Conservation (phyloP, 1,140 invertebrate genomes). For the Orius insidiosus region DNA sequence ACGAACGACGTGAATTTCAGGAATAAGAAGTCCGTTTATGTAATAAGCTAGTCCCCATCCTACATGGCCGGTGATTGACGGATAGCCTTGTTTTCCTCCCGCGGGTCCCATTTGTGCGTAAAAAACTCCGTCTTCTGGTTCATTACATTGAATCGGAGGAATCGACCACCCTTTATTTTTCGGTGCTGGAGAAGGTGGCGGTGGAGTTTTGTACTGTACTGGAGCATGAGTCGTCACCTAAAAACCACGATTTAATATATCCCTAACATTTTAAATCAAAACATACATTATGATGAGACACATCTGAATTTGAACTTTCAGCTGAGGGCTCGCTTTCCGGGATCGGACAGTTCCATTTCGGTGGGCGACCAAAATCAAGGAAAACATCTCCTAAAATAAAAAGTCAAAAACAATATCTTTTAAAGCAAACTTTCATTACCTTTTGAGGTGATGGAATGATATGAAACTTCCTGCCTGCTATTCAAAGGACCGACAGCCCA, state of each 20-base stretch:
- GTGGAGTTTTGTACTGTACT: conserved; percentile 25
- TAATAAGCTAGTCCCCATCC: conserved; percentile 91
- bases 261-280: too few species aligned
- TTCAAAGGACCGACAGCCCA: conserved; percentile 84
- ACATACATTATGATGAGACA: too few species aligned
- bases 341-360: conserved; percentile 82
- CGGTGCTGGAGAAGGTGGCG: conserved; percentile 40
- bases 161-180: conserved; percentile 54
- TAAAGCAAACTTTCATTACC: conserved; percentile 21
- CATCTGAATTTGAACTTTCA: too few species aligned
- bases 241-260: too few species aligned
- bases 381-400: conserved; percentile 40
- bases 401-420: conserved; percentile 5
- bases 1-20: conserved; percentile 79
- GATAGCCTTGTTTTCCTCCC: conserved; percentile 69
- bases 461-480: conserved; percentile 60
- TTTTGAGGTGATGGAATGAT: conserved; percentile 41
- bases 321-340: conserved; percentile 45
- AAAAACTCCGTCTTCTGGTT: conserved; percentile 76
- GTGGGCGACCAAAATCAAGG: conserved; percentile 70
- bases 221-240: background rate
- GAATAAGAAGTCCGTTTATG: conserved; percentile 85
- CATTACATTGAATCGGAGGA: conserved; percentile 69
- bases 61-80: conserved; percentile 74
- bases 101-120: conserved; percentile 84